Evolutionary conservation across 2,888 invertebrate genomes (phyloP).

Genomic region (Drosophila flavopinicola): DNA sequence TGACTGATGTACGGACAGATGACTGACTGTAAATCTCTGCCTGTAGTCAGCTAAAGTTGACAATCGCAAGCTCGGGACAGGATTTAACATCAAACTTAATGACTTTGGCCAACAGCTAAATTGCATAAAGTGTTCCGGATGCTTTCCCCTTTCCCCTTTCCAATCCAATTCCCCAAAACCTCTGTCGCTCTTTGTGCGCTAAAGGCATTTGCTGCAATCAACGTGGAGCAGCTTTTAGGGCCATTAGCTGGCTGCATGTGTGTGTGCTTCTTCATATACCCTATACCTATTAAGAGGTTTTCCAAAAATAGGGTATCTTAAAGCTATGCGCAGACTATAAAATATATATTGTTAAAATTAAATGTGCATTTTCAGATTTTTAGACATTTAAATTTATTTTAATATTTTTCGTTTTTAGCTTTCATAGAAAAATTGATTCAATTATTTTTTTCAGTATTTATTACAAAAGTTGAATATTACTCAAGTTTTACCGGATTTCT

Average conservation of each 20-base stretch:
- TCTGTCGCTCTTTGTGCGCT: conserved; percentile 3
- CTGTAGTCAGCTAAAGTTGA: conserved; percentile 46
- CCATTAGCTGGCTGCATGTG: conserved; percentile 45
- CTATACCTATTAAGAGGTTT: not conserved
- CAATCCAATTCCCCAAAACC: not conserved
- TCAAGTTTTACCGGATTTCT: no score
- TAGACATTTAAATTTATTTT: no score
- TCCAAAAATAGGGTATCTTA: not conserved
- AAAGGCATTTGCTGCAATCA: conserved; percentile 60
- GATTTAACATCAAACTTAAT: conserved; percentile 71
- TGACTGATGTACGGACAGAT: conserved; percentile 13
- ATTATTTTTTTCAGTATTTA: no score
- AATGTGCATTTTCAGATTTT: no score
- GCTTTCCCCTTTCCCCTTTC: not conserved
- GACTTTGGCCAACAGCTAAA: conserved; percentile 75
- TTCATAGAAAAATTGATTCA: no score
- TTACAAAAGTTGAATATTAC: no score
- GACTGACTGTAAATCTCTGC: conserved; percentile 61
- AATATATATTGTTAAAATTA: no score
- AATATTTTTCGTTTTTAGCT: no score
- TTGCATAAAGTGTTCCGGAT: conserved; percentile 59
- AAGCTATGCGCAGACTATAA: no score
- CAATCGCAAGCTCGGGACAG: conserved; percentile 36
- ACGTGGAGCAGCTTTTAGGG: conserved; percentile 53
- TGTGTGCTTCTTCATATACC: not conserved